Conservation (phyloP, 1,140 invertebrate species). For the Carcinoscorpius rotundicauda region DNA sequence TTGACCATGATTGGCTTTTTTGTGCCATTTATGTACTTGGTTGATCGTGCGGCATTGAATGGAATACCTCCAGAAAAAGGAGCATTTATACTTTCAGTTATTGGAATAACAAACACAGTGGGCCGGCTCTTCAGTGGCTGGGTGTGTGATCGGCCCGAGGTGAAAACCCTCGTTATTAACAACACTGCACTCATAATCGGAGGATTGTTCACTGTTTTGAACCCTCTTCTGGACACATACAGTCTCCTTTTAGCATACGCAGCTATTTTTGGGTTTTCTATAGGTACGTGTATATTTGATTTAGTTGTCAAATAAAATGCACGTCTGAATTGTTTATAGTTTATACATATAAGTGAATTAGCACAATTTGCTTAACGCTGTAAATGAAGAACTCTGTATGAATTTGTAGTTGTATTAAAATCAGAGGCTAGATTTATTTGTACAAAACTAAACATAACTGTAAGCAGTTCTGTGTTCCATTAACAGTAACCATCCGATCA, state of each 20-base stretch:
- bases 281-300: conserved; percentile 50
- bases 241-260: conserved; percentile 62
- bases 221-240: conserved; percentile 43
- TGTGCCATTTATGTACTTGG: conserved; percentile 80
- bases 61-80: conserved; percentile 33
- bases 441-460: too few relatives aligned
- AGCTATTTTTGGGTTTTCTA: conserved; percentile 70
- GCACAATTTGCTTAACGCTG: too few relatives aligned
- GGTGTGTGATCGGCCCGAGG: conserved; percentile 62
- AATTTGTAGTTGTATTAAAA: too few relatives aligned
- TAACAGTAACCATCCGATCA: too few relatives aligned
- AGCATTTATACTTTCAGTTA: conserved; percentile 62
- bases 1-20: conserved; percentile 94
- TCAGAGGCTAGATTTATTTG: too few relatives aligned
- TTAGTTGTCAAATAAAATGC: too few relatives aligned
- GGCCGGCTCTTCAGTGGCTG: conserved; percentile 74
- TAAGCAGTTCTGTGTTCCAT: too few relatives aligned
- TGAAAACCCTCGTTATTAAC: conserved; percentile 70
- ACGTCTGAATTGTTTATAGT: too few relatives aligned
- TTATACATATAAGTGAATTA: too few relatives aligned
- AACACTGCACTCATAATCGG: conserved; percentile 75
- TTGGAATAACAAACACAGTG: conserved; percentile 83
- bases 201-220: conserved; percentile 70
- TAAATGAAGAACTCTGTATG: too few relatives aligned
- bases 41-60: conserved; percentile 27